Conservation (phyloP, 1,140 invertebrate genomes). For the Formica selysi region DNA sequence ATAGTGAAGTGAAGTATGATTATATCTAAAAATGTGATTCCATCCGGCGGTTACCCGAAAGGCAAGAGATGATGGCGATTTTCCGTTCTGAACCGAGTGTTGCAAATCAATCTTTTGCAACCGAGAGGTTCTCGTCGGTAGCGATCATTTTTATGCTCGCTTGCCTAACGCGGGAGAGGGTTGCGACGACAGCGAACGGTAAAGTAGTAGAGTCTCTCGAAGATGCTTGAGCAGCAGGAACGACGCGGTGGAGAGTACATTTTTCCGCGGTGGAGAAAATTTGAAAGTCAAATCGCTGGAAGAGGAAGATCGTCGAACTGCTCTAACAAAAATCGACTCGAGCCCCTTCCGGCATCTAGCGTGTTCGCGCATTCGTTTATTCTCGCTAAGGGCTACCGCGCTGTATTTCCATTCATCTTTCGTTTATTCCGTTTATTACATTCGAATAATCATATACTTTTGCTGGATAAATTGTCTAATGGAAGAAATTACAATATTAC, state of each 20-base stretch:
- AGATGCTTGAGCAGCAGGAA: constrained; percentile 43
- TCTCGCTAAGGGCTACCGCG: constrained; percentile 3
- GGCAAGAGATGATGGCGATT: constrained; percentile 38
- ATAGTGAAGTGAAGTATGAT: neutral
- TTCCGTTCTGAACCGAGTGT: constrained; percentile 48
- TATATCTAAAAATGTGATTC: constrained; percentile 37
- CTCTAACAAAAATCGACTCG: constrained; percentile 62
- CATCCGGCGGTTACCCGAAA: constrained; percentile 24
- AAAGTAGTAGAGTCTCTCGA: constrained; percentile 36
- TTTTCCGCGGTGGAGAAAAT: constrained; percentile 54
- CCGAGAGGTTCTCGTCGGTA: constrained; percentile 38
- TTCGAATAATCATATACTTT: constrained; percentile 6
- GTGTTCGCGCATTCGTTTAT: constrained; percentile 58
- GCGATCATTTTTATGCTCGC: constrained; percentile 60
- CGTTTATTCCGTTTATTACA: neutral
- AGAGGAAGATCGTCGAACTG: constrained; percentile 59
- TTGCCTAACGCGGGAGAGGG: constrained; percentile 47
- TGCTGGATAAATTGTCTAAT: neutral
- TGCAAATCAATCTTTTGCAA: constrained; percentile 59
- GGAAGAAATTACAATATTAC: neutral
- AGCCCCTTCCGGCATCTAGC: constrained; percentile 50
- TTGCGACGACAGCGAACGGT: constrained; percentile 40
- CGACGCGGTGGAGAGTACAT: constrained; percentile 48
- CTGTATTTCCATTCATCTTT: constrained; percentile 1
- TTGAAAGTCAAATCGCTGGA: constrained; percentile 60